These are phyloP conservation scores for Otis tarda DNA, from an alignment of 2,113 vertebrate genomes.

Conservation along the genomic window DNA sequence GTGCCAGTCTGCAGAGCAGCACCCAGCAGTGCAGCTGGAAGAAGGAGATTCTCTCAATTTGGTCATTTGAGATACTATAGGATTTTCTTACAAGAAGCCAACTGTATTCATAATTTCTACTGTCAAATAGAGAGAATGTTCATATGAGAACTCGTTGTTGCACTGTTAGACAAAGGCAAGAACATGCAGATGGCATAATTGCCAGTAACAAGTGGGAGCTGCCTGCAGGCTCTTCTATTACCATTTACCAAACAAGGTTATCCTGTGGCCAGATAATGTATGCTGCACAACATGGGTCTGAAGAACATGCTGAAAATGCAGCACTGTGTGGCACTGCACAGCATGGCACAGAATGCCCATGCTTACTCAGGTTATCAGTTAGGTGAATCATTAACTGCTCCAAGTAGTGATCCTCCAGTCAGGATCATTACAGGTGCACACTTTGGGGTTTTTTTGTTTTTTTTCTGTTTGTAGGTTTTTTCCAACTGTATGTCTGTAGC, in stretches of 20 bases:
- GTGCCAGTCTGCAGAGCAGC: neutral
- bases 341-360: neutral
- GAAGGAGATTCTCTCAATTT: neutral
- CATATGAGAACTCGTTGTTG: neutral
- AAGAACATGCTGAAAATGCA: neutral
- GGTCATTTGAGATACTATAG: neutral
- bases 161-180: neutral
- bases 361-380: neutral
- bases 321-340: neutral
- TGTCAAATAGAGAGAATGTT: neutral
- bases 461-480: neutral
- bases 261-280: neutral
- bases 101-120: neutral
- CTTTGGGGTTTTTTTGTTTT: neutral
- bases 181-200: rapidly evolving
- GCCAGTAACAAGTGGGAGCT: neutral
- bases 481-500: neutral
- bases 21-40: neutral
- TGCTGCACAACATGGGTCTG: neutral
- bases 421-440: neutral
- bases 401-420: neutral
- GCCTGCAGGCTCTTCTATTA: neutral
- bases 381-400: neutral
- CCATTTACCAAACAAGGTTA: neutral
- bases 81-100: neutral